Conservation (phyloP, 2,888 invertebrate species). For the Ceriagrion tenellum region DNA sequence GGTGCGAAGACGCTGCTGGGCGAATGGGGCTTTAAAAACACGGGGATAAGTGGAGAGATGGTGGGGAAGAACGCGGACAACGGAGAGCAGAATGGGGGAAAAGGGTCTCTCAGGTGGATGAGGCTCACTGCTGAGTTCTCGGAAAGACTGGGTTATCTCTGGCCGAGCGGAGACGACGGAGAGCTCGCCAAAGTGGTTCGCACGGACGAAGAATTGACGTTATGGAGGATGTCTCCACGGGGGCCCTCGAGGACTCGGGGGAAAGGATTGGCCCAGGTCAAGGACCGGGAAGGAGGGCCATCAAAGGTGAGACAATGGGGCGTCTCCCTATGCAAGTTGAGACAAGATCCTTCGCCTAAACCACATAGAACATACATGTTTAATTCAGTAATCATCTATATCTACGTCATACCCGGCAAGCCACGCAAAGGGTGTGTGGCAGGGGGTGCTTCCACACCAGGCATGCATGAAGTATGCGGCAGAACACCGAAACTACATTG, state of each 20-base stretch:
- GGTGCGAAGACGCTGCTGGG: not conserved
- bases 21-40: not conserved
- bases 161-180: not conserved
- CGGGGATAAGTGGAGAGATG: constrained; percentile 28
- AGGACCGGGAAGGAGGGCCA: not conserved
- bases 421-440: too few relatives aligned
- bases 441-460: too few relatives aligned
- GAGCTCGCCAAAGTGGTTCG: not conserved
- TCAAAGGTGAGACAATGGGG: not conserved
- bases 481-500: too few relatives aligned
- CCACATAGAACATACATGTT: too few relatives aligned
- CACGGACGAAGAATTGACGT: not conserved
- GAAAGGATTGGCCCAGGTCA: not conserved
- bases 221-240: not conserved
- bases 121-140: constrained; percentile 63
- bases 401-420: too few relatives aligned
- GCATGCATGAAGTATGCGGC: too few relatives aligned
- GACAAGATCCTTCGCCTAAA: not conserved
- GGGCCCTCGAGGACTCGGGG: not conserved
- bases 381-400: too few relatives aligned
- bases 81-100: not conserved
- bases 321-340: not conserved
- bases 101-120: not conserved
- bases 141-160: constrained; percentile 34
- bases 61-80: not conserved